Conservation (phyloP, 1,140 invertebrate genomes). For the Goniozus legneri region DNA sequence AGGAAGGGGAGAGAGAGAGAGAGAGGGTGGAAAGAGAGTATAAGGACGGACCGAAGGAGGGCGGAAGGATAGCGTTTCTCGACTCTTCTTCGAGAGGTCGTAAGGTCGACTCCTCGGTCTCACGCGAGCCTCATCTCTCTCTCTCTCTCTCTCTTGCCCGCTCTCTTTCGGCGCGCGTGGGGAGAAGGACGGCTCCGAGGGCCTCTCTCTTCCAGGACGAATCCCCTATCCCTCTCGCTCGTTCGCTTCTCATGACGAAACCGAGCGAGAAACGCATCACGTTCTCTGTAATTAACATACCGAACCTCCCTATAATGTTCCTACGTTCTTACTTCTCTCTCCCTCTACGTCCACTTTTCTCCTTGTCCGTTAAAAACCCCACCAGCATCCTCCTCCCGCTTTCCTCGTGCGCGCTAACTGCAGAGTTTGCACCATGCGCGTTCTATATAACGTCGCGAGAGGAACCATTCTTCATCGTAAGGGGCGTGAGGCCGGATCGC, state of each 20-base stretch:
- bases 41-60: slow-evolving; percentile 26
- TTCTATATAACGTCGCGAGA: no score
- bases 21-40: slow-evolving; percentile 13
- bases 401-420: no score
- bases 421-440: no score
- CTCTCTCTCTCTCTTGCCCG: no score
- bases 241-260: no score
- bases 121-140: slow-evolving; percentile 27
- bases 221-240: no score
- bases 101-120: slow-evolving; percentile 36
- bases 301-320: slow-evolving; percentile 39
- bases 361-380: no score
- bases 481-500: no score
- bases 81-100: slow-evolving; percentile 37
- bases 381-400: no score
- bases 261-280: slow-evolving; percentile 23
- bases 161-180: slow-evolving; percentile 23
- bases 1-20: slow-evolving; percentile 8
- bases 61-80: slow-evolving; percentile 30
- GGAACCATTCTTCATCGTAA: no score
- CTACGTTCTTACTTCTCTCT: slow-evolving; percentile 18
- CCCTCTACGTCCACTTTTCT: no score
- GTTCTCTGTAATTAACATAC: slow-evolving; percentile 54
- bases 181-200: not conserved
- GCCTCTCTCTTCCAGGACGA: slow-evolving; percentile 21